A percentile compares a stretch with the other conserved stretches of the same genome.
phyloP scores from a whole-genome alignment of 2,888 invertebrate species.

The Cataglyphis rosenhaueri region DNA sequence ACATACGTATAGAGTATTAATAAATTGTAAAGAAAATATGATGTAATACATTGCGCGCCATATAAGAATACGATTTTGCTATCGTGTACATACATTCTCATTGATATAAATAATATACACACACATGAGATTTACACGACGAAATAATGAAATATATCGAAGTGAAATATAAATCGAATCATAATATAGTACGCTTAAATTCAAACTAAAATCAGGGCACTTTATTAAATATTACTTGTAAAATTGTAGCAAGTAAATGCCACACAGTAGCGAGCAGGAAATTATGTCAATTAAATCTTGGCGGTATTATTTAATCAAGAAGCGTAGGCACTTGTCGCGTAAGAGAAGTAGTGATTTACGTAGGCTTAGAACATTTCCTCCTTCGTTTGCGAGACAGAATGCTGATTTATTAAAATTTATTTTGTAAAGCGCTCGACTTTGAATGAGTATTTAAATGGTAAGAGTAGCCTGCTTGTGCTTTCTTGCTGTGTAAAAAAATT shows the following conservation, averaged over 20 bases:
- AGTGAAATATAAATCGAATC: conserved; percentile 43
- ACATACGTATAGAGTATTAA: conserved; percentile 45
- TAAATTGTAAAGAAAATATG: conserved; percentile 63
- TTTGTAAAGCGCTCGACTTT: conserved; percentile 3
- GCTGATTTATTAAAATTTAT: conserved; percentile 22
- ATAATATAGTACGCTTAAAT: not conserved
- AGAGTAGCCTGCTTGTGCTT: not conserved
- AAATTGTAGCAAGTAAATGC: not conserved
- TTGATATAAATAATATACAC: conserved; percentile 25
- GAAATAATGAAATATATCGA: conserved; percentile 52
- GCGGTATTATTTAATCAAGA: conserved; percentile 62
- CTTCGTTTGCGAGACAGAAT: conserved; percentile 60
- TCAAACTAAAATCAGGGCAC: not conserved
- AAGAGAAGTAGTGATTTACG: conserved; percentile 60
- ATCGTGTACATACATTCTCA: conserved; percentile 54
- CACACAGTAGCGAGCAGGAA: not conserved
- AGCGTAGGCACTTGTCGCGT: conserved; percentile 63
- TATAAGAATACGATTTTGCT: conserved; percentile 13
- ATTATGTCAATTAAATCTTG: conserved; percentile 10
- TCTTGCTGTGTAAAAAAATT: not conserved
- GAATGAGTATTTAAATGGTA: conserved; percentile 29
- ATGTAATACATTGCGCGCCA: not conserved
- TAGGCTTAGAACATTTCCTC: conserved; percentile 60
- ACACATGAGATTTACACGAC: conserved; percentile 22
- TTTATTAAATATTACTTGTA: conserved; percentile 1